These are phyloP conservation scores for Drosophila stalkeri DNA, from an alignment of 2,888 invertebrate species.

Conservation along the genomic window DNA sequence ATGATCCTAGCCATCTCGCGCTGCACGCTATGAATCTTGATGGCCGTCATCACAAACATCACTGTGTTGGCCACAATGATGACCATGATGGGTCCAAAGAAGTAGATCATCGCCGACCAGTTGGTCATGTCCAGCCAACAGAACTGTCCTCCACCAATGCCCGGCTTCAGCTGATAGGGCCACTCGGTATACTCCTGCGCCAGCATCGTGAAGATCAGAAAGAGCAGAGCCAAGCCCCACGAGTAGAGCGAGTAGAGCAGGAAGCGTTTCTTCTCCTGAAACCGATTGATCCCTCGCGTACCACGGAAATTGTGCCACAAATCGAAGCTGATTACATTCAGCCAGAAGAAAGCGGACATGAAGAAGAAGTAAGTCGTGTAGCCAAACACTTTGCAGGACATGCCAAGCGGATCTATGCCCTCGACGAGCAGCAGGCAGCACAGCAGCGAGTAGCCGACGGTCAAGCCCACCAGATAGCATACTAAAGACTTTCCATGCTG, in stretches of 20 bases:
- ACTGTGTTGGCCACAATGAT: conserved; percentile 82
- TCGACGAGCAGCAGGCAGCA: conserved; percentile 73
- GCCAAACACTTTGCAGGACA: conserved; percentile 81
- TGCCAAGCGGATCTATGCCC: conserved; percentile 39
- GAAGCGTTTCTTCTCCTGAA: conserved; percentile 83
- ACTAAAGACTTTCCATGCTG: conserved; percentile 92
- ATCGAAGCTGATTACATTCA: conserved; percentile 94
- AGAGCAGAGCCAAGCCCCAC: conserved; percentile 81
- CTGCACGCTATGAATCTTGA: conserved; percentile 83
- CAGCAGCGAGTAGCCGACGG: conserved; percentile 88
- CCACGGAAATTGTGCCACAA: conserved; percentile 89
- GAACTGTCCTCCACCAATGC: conserved; percentile 86
- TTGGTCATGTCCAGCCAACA: conserved; percentile 87
- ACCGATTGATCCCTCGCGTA: conserved; percentile 79
- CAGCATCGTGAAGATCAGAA: conserved; percentile 71
- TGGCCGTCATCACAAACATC: conserved; percentile 84
- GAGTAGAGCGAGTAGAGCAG: conserved; percentile 83
- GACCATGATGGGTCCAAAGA: conserved; percentile 81
- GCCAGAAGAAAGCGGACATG: conserved; percentile 93
- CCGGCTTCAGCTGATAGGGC: conserved; percentile 84
- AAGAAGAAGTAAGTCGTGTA: conserved; percentile 91
- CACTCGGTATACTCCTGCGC: conserved; percentile 79
- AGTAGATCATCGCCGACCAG: conserved; percentile 83
- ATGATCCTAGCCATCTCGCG: conserved; percentile 83
- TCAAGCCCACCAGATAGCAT: conserved; percentile 89